phyloP scores from a whole-genome alignment of 2,113 vertebrate genomes.

The Chascanopsetta lugubris region DNA sequence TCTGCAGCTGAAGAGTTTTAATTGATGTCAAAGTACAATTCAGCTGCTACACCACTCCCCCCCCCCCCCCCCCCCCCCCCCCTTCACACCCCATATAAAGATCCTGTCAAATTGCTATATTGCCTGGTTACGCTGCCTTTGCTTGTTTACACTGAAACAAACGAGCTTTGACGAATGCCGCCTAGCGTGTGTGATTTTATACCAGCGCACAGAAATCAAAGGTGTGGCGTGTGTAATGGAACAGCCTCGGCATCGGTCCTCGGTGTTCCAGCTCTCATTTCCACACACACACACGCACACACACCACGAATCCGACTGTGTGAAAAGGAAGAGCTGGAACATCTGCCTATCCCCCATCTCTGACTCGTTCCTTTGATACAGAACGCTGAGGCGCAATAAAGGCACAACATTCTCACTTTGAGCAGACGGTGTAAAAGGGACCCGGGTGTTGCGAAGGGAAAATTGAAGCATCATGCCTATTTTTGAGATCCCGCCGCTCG shows the following conservation, averaged over 20 bases:
- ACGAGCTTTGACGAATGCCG: not conserved
- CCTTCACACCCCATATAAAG: not conserved
- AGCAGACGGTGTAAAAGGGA: not conserved
- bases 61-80: too few species aligned
- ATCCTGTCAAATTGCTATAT: too few species aligned
- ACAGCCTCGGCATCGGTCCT: not conserved
- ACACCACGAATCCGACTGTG: not conserved
- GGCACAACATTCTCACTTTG: not conserved
- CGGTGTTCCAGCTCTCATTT: not conserved
- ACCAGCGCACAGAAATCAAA: not conserved
- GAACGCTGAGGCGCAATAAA: constrained; percentile 2
- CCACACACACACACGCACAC: too few species aligned
- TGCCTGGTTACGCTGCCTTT: not conserved
- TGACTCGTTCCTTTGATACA: not conserved
- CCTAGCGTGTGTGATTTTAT: not conserved
- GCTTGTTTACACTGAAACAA: not conserved
- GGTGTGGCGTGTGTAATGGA: not conserved
- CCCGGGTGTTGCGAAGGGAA: too few species aligned
- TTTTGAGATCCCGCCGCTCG: constrained; percentile 24
- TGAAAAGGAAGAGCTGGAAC: not conserved
- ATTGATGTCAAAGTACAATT: too few species aligned
- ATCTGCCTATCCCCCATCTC: not conserved
- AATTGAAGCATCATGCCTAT: constrained; percentile 11
- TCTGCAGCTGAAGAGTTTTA: too few species aligned
- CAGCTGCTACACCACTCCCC: too few species aligned